These are phyloP conservation scores for Fabriciana adippe DNA, from an alignment of 2,888 invertebrate genomes.

Conservation along the genomic window DNA sequence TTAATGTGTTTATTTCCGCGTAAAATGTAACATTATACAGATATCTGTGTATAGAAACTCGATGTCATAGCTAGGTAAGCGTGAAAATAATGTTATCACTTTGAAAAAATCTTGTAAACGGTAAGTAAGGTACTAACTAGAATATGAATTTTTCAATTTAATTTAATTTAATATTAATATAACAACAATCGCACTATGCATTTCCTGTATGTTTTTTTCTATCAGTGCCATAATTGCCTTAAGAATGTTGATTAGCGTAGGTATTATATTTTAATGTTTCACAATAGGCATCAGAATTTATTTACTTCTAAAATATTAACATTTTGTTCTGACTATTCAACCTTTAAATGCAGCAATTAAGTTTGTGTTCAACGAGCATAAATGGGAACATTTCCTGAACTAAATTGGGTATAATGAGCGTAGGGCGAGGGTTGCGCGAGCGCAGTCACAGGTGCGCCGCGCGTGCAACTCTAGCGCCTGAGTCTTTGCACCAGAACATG, in stretches of 20 bases:
- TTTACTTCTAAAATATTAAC: slow-evolving; percentile 15
- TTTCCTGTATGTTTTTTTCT: too few species aligned
- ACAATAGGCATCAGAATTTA: too few species aligned
- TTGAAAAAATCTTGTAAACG: not conserved
- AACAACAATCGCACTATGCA: too few species aligned
- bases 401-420: slow-evolving; percentile 74
- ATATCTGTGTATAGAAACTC: slow-evolving; percentile 19
- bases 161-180: too few species aligned
- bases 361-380: slow-evolving; percentile 67
- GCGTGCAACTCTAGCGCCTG: slow-evolving; percentile 52
- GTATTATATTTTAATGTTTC: not conserved
- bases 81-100: slow-evolving; percentile 15
- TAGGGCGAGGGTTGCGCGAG: slow-evolving; percentile 64
- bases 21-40: slow-evolving; percentile 47
- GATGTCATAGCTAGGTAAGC: slow-evolving; percentile 19
- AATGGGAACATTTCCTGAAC: slow-evolving; percentile 68
- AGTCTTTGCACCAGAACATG: slow-evolving; percentile 40
- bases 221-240: too few species aligned
- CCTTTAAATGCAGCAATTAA: slow-evolving; percentile 61
- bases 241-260: not conserved
- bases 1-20: slow-evolving; percentile 60
- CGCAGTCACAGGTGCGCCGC: slow-evolving; percentile 68
- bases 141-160: not conserved
- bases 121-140: not conserved
- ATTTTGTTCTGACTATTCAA: slow-evolving; percentile 41